These are phyloP conservation scores for Amaurobius ferox DNA, from an alignment of 2,888 invertebrate species.

Conservation along the genomic window DNA sequence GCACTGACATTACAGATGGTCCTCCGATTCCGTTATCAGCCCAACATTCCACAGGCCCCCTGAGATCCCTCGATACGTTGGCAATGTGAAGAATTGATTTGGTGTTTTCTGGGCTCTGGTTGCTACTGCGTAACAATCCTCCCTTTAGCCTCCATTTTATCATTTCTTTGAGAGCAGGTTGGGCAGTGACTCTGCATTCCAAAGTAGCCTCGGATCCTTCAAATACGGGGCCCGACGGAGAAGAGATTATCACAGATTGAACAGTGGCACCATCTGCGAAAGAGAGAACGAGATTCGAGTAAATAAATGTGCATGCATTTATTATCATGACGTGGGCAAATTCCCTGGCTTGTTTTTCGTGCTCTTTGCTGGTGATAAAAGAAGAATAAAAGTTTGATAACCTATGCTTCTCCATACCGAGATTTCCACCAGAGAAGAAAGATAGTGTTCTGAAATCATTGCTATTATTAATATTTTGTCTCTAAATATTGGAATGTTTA, in stretches of 20 bases:
- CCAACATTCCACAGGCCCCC: constrained; percentile 67
- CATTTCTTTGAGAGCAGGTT: constrained; percentile 88
- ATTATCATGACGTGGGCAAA: background rate
- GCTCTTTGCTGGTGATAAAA: no score
- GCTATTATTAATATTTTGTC: no score
- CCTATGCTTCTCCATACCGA: no score
- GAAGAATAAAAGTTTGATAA: background rate
- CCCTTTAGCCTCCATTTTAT: constrained; percentile 86
- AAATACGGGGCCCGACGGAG: constrained; percentile 57
- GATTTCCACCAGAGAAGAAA: no score
- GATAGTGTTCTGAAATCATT: no score
- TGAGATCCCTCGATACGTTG: constrained; percentile 63
- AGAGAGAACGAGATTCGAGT: background rate
- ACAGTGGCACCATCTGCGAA: constrained; percentile 54
- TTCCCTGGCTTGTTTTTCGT: no score
- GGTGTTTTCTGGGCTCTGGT: constrained; percentile 42
- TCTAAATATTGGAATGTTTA: no score
- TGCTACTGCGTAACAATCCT: constrained; percentile 79
- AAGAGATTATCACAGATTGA: constrained; percentile 51
- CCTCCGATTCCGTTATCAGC: constrained; percentile 72
- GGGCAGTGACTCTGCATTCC: constrained; percentile 90
- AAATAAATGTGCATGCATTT: background rate
- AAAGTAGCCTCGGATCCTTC: constrained; percentile 88
- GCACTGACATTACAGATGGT: constrained; percentile 45
- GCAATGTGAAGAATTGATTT: constrained; percentile 51